Evolutionary conservation across 2,113 vertebrate genomes (phyloP).

Genomic region (Bubalus kerabau): DNA sequence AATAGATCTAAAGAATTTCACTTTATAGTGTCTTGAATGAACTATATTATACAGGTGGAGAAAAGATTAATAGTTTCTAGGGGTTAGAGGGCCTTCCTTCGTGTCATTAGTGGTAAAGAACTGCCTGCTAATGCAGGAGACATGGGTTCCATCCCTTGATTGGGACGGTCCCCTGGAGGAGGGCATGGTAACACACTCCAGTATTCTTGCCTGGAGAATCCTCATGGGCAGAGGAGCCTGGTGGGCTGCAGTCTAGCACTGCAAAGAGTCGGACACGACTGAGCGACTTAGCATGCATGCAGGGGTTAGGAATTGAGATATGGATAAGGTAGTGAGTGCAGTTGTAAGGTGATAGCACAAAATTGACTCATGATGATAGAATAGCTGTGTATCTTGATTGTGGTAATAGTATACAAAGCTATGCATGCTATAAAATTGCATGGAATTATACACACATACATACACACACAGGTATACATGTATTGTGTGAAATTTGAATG

Average conservation of each 20-base stretch:
- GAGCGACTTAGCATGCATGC: background rate
- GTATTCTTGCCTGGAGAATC: background rate
- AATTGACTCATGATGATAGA: background rate
- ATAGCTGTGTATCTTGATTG: background rate
- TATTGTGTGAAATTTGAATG: background rate
- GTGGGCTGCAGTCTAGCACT: rapidly evolving
- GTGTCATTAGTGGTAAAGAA: background rate
- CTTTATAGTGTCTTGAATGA: background rate
- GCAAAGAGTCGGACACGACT: rapidly evolving
- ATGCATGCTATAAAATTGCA: background rate
- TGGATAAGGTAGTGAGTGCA: background rate
- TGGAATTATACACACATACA: background rate
- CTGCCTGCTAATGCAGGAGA: background rate
- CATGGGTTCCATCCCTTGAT: background rate
- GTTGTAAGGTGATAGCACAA: background rate
- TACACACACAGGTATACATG: background rate
- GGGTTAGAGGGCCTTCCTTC: background rate
- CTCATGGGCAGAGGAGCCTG: background rate
- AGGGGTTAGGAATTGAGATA: background rate
- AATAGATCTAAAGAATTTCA: background rate
- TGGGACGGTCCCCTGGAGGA: background rate
- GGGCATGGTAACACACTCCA: background rate
- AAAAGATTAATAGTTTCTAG: background rate
- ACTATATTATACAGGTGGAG: background rate
- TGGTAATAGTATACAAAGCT: background rate